These are phyloP conservation scores for Trypoxylon attenuatum DNA, from an alignment of 2,888 invertebrate genomes.

Conservation along the genomic window DNA sequence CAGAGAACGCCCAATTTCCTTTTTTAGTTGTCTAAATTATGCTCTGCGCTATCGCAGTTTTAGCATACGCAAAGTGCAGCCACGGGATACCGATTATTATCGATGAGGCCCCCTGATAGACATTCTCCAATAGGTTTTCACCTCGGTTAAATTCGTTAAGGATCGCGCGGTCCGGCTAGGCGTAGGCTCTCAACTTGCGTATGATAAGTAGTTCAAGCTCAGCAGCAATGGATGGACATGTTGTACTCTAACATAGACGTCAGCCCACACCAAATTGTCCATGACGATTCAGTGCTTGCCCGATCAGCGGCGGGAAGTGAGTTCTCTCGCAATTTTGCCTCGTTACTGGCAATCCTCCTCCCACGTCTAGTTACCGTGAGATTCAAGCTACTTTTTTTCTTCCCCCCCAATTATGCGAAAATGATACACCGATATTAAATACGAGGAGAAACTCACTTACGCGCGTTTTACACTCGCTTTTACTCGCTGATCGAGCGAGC, in stretches of 20 bases:
- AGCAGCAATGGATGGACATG: conserved; percentile 71
- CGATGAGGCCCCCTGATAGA: too few species aligned
- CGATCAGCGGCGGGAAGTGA: conserved; percentile 39
- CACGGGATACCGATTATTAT: background rate
- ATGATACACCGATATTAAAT: too few species aligned
- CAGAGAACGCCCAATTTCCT: conserved; percentile 60
- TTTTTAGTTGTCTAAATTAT: conserved; percentile 66
- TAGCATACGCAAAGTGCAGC: conserved; percentile 47
- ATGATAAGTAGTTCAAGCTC: conserved; percentile 64
- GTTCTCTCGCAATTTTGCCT: conserved; percentile 24
- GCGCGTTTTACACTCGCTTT: background rate
- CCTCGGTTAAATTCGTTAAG: too few species aligned
- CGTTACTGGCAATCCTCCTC: conserved; percentile 12
- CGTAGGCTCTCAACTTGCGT: conserved; percentile 44
- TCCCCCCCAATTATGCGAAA: background rate
- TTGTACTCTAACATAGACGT: conserved; percentile 74
- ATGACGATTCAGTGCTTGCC: conserved; percentile 64
- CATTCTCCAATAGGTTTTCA: too few species aligned
- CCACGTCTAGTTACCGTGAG: too few species aligned
- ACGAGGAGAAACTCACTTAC: too few species aligned
- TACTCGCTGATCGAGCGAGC: conserved; percentile 11
- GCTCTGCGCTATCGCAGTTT: conserved; percentile 64
- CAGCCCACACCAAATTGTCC: conserved; percentile 74
- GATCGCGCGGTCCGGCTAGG: background rate
- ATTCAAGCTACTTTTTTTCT: background rate